Evolutionary conservation across 1,140 invertebrate species (phyloP), one percentile per base, ranked within the genome.

Genomic region (Agrypnia vestita): DNA sequence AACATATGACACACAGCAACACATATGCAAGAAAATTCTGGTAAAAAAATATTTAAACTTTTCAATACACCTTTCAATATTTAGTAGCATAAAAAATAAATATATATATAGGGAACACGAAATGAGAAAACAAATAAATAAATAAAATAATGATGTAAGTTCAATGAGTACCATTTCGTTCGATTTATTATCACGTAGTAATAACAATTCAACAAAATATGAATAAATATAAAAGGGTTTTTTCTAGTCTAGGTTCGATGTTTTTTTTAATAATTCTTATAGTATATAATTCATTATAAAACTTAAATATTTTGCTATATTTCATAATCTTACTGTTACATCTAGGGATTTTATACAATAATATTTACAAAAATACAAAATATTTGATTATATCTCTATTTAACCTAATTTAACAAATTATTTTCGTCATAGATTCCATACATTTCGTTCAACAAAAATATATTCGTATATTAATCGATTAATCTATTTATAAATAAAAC

Each of bases 131-230:
- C 64, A 47, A 64, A 76, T 69, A 81, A 81, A 75, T 59, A 76
- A 82, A 82, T 76, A 79, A 82, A 78, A 71, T 79, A 78, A 62
- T 47, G 15, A 64, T 77, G 62, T 80, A 69, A 80, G 21, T 82
- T 67, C 78, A 76, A 67, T 82, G 81, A 82, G 78, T 80, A 80
- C 80, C 79, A 83, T 78, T 80, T 83, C 82, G 72, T 80, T 79
- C 76, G 72, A 80, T 83, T 83, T 83, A 83, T 83, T 83, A 80
- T 78, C 82, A 83, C 81, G 74, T 80, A 49, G 81, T 67, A 82
- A 82, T 78, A 82, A 82, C 76, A 83, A 76, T 79, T 78, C 53
- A 83, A 83, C 78, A 79, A 80, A 82, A 82, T 69, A 78, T 82
- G 43, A 80, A 82, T 82, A 82, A 82, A 82, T 82, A 82, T 78